Evolutionary conservation across 64 coral and sea anemone species (phyloP), one percentile per base, ranked within the genome.

Genomic region (Platygyra sinensis): DNA sequence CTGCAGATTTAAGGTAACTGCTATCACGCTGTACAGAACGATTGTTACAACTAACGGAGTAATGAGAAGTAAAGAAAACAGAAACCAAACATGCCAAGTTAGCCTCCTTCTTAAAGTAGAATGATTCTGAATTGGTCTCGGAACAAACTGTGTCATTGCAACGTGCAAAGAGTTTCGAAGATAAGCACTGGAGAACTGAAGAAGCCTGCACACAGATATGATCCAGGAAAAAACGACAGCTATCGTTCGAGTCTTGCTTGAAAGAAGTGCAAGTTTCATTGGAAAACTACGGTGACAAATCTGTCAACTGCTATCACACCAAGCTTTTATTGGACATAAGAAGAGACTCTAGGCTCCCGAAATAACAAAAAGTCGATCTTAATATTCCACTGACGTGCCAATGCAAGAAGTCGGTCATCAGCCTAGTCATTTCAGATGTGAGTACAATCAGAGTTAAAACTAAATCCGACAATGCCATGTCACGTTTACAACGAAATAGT

Each of bases 401-500:
- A 42, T 19, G 36, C 6, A 0, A 3, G 1, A 17, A 46, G 25
- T 9, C 20, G 20, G 20, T 67, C 17, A 24, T 10, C 5, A 22
- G 1, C 19, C 2, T 38, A 22, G 20, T 24, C 2, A 77, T 42
- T 10, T 42, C 9, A 10, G n/a, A 19, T 6, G 74, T 42, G 20
- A 77, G 1, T 18, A 31, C 18, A 49, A n/a, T 24, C 8, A 77
- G 39, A 17, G 74, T 20, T 2, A 77, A 77, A 42, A 77, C 74
- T 17, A 77, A 50, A 22, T 77, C 74, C 12, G 74, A 77, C 20
- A 52, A 4, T 2, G 39, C 74, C 74, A 77, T 77, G 38, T 77
- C 74, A 77, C 52, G 38, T 77, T 77, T 1, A 77, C 74, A 18
- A 77, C 52, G 33, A 77, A 77, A n/a, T 49, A 77, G 36, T 77